Evolutionary conservation across 1,140 invertebrate genomes (phyloP).

Genomic region (Drosophila albomicans): DNA sequence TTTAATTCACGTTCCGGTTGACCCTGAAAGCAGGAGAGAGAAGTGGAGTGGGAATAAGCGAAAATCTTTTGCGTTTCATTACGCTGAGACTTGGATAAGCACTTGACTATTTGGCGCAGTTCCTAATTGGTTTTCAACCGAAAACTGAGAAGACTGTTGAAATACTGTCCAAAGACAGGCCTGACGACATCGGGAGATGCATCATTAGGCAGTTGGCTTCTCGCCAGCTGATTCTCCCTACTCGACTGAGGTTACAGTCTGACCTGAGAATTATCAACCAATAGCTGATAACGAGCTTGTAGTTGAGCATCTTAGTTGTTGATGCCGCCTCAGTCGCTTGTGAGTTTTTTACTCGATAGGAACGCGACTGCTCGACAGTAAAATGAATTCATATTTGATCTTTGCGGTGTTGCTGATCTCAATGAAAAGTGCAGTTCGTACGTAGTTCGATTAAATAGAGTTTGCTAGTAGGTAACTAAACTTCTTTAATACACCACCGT

Average conservation of each 20-base stretch:
- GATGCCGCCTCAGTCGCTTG: not conserved
- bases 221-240: conserved; percentile 39
- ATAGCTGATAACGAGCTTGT: conserved; percentile 1
- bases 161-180: conserved; percentile 52
- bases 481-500: not conserved
- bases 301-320: not conserved
- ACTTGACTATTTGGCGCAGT: conserved; percentile 49
- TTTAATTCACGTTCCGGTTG: conserved; percentile 26
- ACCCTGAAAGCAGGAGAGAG: not conserved
- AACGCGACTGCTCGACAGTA: not conserved
- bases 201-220: conserved; percentile 68
- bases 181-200: conserved; percentile 66
- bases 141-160: conserved; percentile 25
- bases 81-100: not conserved
- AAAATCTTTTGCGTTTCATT: no score
- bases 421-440: conserved; percentile 2
- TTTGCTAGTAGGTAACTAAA: no score
- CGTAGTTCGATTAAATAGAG: not conserved
- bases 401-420: conserved; percentile 14
- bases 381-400: conserved; percentile 22
- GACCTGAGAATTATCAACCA: conserved; percentile 8
- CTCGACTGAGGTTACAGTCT: not conserved
- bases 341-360: not conserved
- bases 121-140: conserved; percentile 70
- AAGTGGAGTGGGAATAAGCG: not conserved